Percentiles rank a stretch among this genome's conserved stretches.
These are phyloP conservation scores for Halcyon badia DNA, from an alignment of 2,797 vertebrate genomes.

Conservation along the genomic window DNA sequence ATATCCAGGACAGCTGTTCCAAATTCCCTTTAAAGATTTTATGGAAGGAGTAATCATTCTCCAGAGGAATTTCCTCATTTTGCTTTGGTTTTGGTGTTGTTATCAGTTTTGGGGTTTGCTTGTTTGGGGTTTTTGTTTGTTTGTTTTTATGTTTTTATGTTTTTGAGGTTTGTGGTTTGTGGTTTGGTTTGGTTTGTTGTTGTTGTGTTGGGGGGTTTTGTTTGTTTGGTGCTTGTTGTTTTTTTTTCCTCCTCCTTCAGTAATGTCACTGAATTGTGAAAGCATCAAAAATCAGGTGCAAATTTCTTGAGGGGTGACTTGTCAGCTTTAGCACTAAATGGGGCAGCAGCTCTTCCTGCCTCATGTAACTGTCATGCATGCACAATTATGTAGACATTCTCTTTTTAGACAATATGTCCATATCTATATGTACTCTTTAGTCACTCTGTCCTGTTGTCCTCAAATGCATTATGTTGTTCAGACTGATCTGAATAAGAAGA, in stretches of 20 bases:
- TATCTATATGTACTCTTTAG: not conserved
- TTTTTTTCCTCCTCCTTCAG: not conserved
- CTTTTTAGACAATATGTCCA: not conserved
- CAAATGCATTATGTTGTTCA: not conserved
- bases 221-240: not conserved
- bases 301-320: not conserved
- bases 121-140: no score
- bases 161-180: no score
- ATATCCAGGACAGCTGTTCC: not conserved
- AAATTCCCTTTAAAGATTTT: constrained; percentile 7
- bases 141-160: no score
- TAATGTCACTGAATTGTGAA: not conserved
- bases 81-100: not conserved
- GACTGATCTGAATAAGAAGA: not conserved
- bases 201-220: not conserved
- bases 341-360: not conserved
- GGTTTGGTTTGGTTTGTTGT: no score
- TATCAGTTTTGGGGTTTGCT: no score
- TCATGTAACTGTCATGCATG: not conserved
- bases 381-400: not conserved
- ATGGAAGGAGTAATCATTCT: not conserved
- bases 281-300: not conserved
- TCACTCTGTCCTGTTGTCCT: not conserved
- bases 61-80: not conserved
- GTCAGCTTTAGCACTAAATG: not conserved